Conservation (phyloP, 2,888 invertebrate genomes). For the Tyria jacobaeae region DNA sequence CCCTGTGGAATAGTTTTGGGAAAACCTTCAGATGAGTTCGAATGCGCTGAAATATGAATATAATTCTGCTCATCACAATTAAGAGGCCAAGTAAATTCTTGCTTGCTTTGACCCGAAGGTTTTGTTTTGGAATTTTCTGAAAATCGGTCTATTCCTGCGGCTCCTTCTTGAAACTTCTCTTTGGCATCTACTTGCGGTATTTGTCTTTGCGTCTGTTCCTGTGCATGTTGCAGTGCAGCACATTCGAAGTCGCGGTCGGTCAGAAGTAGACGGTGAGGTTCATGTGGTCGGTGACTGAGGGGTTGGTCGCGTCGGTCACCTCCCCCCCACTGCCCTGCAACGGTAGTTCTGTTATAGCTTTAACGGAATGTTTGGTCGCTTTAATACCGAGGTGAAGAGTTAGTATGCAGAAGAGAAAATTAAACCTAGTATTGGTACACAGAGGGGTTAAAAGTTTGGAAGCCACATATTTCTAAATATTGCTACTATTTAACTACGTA, state of each 20-base stretch:
- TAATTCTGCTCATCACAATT: slow-evolving; percentile 7
- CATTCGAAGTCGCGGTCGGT: slow-evolving; percentile 32
- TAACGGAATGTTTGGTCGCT: slow-evolving; percentile 30
- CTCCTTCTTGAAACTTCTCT: neutral
- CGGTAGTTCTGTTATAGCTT: slow-evolving; percentile 47
- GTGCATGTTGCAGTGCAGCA: slow-evolving; percentile 5
- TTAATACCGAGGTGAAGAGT: slow-evolving; percentile 1
- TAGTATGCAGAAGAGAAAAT: slow-evolving; percentile 29
- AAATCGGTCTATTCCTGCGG: neutral
- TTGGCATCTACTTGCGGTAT: slow-evolving; percentile 2
- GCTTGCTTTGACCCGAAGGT: slow-evolving; percentile 1
- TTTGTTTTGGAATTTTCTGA: neutral
- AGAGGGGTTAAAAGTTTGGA: slow-evolving; percentile 9
- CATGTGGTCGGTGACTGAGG: slow-evolving; percentile 85
- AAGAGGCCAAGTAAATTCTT: neutral
- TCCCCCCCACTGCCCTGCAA: slow-evolving; percentile 70
- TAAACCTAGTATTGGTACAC: slow-evolving; percentile 2
- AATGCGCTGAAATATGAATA: neutral
- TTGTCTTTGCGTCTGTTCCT: neutral
- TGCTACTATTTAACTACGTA: neutral
- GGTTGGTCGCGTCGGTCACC: slow-evolving; percentile 73
- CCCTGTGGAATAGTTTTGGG: slow-evolving; percentile 2
- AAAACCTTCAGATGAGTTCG: slow-evolving; percentile 6
- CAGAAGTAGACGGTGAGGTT: slow-evolving; percentile 91
- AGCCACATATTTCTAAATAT: neutral